Evolutionary conservation across 2,113 vertebrate species (phyloP).

Genomic region (Coregonus clupeaformis): DNA sequence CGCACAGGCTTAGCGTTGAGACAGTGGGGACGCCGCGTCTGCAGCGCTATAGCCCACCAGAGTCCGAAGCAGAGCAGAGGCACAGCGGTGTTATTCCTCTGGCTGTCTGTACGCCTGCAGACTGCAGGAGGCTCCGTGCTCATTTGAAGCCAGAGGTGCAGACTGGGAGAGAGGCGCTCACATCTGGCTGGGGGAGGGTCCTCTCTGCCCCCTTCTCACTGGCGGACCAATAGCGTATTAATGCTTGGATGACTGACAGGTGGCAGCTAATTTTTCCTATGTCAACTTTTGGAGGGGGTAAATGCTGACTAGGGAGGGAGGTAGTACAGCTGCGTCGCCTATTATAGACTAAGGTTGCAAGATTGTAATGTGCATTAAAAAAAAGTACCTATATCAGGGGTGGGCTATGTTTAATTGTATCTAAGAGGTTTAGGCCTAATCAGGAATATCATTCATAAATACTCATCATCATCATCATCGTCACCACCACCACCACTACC

Average conservation of each 20-base stretch:
- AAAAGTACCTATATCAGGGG: too few species aligned
- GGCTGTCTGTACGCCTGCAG: constrained; percentile 39
- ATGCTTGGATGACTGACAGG: constrained; percentile 47
- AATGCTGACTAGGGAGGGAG: too few species aligned
- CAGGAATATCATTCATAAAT: too few species aligned
- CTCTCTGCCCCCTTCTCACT: constrained; percentile 31
- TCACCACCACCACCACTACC: too few species aligned
- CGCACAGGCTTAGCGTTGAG: constrained; percentile 2
- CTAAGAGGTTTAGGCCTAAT: too few species aligned
- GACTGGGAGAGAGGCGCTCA: constrained; percentile 47
- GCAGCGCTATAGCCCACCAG: neutral
- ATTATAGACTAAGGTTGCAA: too few species aligned
- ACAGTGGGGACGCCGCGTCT: constrained; percentile 28
- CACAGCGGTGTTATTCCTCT: constrained; percentile 15
- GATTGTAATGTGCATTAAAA: too few species aligned
- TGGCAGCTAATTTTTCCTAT: constrained; percentile 18
- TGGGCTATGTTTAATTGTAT: too few species aligned
- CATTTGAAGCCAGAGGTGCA: constrained; percentile 38
- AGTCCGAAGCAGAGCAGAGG: neutral
- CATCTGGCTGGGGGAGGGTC: constrained; percentile 68
- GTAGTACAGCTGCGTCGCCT: too few species aligned
- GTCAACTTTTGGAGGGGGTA: neutral
- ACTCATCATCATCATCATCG: too few species aligned
- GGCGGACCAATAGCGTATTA: constrained; percentile 51
- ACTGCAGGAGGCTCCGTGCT: constrained; percentile 48